A percentile compares a stretch with the other conserved stretches of the same genome.
Conservation (phyloP, 2,888 invertebrate genomes). For the Trisateles emortualis region DNA sequence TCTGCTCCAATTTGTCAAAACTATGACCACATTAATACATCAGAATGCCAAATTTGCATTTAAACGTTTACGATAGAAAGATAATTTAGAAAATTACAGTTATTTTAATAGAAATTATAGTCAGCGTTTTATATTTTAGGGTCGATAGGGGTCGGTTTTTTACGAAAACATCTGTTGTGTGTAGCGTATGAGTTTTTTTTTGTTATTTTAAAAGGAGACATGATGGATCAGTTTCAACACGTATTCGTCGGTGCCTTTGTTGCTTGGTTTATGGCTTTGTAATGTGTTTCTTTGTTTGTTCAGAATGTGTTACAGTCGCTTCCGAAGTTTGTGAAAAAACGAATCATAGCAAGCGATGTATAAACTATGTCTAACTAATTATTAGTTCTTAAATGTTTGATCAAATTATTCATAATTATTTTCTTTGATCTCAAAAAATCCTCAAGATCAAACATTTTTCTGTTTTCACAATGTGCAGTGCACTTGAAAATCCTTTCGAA, state of each 20-base stretch:
- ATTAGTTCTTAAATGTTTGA: constrained; percentile 9
- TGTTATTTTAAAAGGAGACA: constrained; percentile 86
- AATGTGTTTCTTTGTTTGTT: constrained; percentile 86
- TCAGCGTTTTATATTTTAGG: constrained; percentile 66
- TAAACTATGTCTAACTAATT: constrained; percentile 24
- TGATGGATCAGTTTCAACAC: constrained; percentile 87
- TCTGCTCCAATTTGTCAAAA: constrained; percentile 74
- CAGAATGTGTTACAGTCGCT: constrained; percentile 78
- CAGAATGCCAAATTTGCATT: constrained; percentile 80
- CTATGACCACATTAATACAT: constrained; percentile 75
- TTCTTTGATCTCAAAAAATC: no score
- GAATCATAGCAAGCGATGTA: constrained; percentile 38
- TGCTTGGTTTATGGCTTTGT: constrained; percentile 83
- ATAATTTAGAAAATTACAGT: constrained; percentile 79
- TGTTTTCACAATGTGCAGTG: constrained; percentile 1
- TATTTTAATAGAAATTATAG: constrained; percentile 80
- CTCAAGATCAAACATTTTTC: not conserved
- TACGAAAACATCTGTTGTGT: constrained; percentile 85
- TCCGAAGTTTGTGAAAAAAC: constrained; percentile 66
- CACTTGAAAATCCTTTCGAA: constrained; percentile 37
- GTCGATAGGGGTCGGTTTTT: constrained; percentile 80
- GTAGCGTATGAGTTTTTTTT: constrained; percentile 78
- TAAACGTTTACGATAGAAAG: constrained; percentile 75
- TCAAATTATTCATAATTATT: not conserved
- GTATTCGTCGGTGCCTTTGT: constrained; percentile 84